A percentile compares a stretch with the other conserved stretches of the same genome.
phyloP scores from a whole-genome alignment of 2,888 invertebrate genomes.

The Chydorus sphaericus region DNA sequence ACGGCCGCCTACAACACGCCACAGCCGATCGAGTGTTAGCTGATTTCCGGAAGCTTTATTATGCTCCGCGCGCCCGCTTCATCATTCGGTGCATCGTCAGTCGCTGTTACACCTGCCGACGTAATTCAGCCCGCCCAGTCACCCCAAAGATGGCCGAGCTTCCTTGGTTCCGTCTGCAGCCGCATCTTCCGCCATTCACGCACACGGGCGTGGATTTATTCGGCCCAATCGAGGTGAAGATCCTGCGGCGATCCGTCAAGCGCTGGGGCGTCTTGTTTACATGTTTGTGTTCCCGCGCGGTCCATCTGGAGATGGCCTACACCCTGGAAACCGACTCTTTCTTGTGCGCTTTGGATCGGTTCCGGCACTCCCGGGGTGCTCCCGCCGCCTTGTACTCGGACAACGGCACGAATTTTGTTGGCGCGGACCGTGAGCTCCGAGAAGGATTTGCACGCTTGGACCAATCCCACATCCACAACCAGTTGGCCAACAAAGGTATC shows the following conservation, averaged over 20 bases:
- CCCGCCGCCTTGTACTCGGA: slow-evolving; percentile 16
- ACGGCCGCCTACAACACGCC: slow-evolving; percentile 16
- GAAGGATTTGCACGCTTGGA: background rate
- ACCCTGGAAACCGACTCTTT: slow-evolving; percentile 6
- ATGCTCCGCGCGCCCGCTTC: slow-evolving; percentile 20
- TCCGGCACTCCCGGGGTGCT: slow-evolving; percentile 13
- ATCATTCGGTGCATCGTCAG: slow-evolving; percentile 16
- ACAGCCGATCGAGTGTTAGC: slow-evolving; percentile 19
- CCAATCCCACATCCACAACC: background rate
- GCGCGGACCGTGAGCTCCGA: slow-evolving; percentile 16
- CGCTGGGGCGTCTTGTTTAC: slow-evolving; percentile 12
- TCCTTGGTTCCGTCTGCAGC: background rate
- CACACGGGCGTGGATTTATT: slow-evolving; percentile 12
- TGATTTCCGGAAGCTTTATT: slow-evolving; percentile 18
- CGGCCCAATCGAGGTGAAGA: slow-evolving; percentile 3
- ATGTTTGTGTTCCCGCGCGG: slow-evolving; percentile 10
- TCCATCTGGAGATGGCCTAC: slow-evolving; percentile 11
- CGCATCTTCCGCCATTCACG: no score
- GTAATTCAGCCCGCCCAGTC: background rate
- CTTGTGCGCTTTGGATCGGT: slow-evolving; percentile 7
- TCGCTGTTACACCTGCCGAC: background rate
- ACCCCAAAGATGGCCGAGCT: slow-evolving; percentile 3
- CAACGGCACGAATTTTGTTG: slow-evolving; percentile 19
- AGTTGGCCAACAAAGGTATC: background rate
- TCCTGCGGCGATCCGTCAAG: slow-evolving; percentile 10